Evolutionary conservation across 2,888 invertebrate genomes (phyloP).

Genomic region (Troglohyphantes excavatus): DNA sequence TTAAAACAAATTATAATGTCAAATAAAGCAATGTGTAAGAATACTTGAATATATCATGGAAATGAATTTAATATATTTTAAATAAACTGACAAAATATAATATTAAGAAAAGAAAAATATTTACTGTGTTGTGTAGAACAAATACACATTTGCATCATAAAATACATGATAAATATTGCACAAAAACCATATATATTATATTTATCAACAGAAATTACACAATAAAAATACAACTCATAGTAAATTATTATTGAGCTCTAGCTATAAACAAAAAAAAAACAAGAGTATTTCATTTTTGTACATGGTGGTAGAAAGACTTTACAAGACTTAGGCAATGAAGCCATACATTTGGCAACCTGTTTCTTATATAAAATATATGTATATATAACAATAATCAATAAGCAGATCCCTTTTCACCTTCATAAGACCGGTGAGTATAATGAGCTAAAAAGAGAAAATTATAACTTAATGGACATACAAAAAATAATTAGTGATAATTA

Average conservation of each 20-base stretch:
- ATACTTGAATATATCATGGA: too few species aligned
- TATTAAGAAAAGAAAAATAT: too few species aligned
- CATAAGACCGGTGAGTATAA: constrained; percentile 83
- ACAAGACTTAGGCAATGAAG: background rate
- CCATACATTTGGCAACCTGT: background rate
- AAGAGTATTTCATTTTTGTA: background rate
- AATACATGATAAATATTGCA: too few species aligned
- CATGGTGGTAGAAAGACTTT: background rate
- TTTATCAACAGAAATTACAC: too few species aligned
- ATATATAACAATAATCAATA: background rate
- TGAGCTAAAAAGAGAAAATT: constrained; percentile 82
- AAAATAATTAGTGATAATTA: background rate
- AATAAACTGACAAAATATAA: too few species aligned
- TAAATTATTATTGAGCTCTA: background rate
- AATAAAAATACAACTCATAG: too few species aligned
- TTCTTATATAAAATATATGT: background rate
- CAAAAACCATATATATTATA: too few species aligned
- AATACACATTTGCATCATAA: too few species aligned
- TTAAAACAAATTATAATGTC: too few species aligned
- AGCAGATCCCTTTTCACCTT: constrained; percentile 73
- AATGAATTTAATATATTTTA: too few species aligned
- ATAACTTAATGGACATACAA: background rate
- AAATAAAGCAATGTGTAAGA: too few species aligned
- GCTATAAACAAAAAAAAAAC: background rate
- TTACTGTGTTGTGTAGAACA: too few species aligned